Evolutionary conservation across 1,140 invertebrate genomes (phyloP), one percentile per base, ranked within the genome.

Genomic region (Coelopa frigida): DNA sequence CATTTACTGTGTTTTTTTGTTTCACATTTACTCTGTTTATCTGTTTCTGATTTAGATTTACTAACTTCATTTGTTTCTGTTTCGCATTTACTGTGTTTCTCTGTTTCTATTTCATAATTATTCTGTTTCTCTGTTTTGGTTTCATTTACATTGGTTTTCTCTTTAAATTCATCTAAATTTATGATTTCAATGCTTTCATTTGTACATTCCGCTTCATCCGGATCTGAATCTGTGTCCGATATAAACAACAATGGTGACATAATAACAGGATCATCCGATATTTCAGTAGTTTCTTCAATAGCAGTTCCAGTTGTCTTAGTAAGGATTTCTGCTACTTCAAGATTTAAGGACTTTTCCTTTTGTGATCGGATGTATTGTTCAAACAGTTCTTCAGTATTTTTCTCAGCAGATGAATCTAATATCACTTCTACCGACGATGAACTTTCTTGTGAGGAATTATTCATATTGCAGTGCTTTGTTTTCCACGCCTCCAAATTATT

Each of bases 171-270:
- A 6, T 36, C 35, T n/a, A 8, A 8, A 36, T 36, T 17, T 8
- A 18, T 38, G n/a, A 15, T 21, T 38, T 38, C 36, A 17, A 18
- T 18, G 22, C 17, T 12, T 38, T 38, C 20, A 38, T 33, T 31
- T 3, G 29, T 24, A 23, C 38, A 18, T 38, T 40, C 39, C 27
- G 35, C 12, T 20, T 44, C 45, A 27, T 44, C 46, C 1, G 56
- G 57, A 20, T 41, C 8, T n/a, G n/a, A n/a, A 7, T 67, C 64
- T 10, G 61, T 53, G 8, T 68, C 64, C 0, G 64, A 68, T 27
- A 55, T 54, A 5, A 65, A 59, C 5, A 64, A 11, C 31, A 68
- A 46, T 1, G 64, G 64, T 6, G 65, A 60, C 64, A 68, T 68
- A 12, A 48, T 53, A 36, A 53, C 29, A 0, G 46, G 48, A 23